Conservation (phyloP, 2,888 invertebrate species). For the Dasysyrphus albostriatus region DNA sequence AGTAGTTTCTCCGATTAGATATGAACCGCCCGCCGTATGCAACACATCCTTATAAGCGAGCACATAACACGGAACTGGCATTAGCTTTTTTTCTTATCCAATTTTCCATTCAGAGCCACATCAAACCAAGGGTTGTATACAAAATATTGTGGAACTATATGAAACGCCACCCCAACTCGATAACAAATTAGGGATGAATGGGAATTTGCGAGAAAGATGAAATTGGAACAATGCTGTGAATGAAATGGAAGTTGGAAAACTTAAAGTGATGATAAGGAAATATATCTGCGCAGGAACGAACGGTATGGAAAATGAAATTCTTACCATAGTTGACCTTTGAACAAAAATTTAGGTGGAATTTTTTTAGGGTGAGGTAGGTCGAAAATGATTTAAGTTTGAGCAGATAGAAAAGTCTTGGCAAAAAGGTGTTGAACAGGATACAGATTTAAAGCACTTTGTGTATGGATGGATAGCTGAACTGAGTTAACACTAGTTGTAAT, state of each 20-base stretch:
- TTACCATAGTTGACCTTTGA: conserved; percentile 52
- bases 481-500: not conserved
- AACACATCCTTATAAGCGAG: conserved; percentile 74
- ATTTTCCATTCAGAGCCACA: conserved; percentile 43
- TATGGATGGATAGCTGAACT: conserved; percentile 10
- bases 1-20: conserved; percentile 64
- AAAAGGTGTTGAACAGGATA: conserved; percentile 13
- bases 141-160: conserved; percentile 50
- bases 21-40: conserved; percentile 66
- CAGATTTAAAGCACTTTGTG: conserved; percentile 9
- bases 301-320: conserved; percentile 24
- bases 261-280: conserved; percentile 59
- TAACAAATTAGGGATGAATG: conserved; percentile 44
- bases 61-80: conserved; percentile 75
- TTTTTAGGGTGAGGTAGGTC: conserved; percentile 57
- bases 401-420: not conserved
- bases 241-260: conserved; percentile 32
- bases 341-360: not conserved
- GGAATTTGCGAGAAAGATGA: conserved; percentile 10
- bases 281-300: conserved; percentile 11
- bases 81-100: conserved; percentile 72
- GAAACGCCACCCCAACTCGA: conserved; percentile 55
- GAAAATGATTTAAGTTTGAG: conserved; percentile 6
- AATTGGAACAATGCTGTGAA: conserved; percentile 43
- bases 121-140: conserved; percentile 46